Evolutionary conservation across 1,140 invertebrate genomes (phyloP).

Genomic region (Drosophila sulfurigaster): DNA sequence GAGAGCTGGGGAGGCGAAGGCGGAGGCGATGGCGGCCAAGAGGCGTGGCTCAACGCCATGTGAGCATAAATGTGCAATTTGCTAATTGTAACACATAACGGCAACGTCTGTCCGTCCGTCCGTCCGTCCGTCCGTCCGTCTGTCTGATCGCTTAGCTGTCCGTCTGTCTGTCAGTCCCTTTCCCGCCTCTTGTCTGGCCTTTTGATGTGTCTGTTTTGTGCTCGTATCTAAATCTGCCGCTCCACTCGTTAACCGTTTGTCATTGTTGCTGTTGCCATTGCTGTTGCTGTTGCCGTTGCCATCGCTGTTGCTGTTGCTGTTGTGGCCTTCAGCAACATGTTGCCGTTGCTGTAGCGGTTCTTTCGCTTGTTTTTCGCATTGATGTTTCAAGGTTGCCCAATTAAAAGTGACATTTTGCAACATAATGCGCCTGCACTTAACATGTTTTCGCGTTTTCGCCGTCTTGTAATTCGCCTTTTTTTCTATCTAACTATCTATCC

Average conservation of each 20-base stretch:
- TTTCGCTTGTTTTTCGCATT: constrained; percentile 82
- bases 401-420: constrained; percentile 83
- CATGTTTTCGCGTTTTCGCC: constrained; percentile 74
- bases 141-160: not conserved
- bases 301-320: constrained; percentile 33
- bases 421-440: constrained; percentile 82
- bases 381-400: constrained; percentile 82
- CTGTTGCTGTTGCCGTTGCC: constrained; percentile 25
- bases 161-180: constrained; percentile 24
- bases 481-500: constrained; percentile 34
- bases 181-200: constrained; percentile 30
- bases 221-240: constrained; percentile 59
- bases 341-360: constrained; percentile 64
- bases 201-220: constrained; percentile 57
- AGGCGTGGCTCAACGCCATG: constrained; percentile 55
- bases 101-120: constrained; percentile 29
- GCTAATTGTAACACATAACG: constrained; percentile 82
- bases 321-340: constrained; percentile 72
- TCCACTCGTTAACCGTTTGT: constrained; percentile 76
- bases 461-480: constrained; percentile 41
- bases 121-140: constrained; percentile 7
- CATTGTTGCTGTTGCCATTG: constrained; percentile 55
- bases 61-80: constrained; percentile 83
- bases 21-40: constrained; percentile 11
- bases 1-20: not conserved